Percentiles rank a stretch among this genome's conserved stretches.
Evolutionary conservation across 2,113 vertebrate species (phyloP).

Genomic region (Zapus hudsonius): DNA sequence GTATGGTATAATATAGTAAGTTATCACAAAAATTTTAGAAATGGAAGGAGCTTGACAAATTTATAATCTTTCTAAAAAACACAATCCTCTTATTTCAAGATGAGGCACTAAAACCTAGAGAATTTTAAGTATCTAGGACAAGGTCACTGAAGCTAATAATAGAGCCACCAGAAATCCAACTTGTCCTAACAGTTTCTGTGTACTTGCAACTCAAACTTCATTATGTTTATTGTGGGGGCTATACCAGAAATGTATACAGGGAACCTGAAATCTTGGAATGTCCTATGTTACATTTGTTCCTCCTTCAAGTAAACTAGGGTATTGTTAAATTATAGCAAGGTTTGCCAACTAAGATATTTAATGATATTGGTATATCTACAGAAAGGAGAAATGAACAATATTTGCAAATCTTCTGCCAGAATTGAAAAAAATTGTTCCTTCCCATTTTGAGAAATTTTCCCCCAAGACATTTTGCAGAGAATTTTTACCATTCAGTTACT

Average conservation of each 20-base stretch:
- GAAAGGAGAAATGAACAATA: slow-evolving; percentile 18
- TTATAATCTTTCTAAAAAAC: slow-evolving; percentile 19
- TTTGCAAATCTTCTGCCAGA: background rate
- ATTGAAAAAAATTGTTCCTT: slow-evolving; percentile 25
- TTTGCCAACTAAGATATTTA: background rate
- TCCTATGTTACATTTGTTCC: background rate
- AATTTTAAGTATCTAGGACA: background rate
- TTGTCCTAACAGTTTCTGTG: background rate
- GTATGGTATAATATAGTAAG: background rate
- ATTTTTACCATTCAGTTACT: background rate
- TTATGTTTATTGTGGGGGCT: background rate
- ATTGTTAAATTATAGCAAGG: slow-evolving; percentile 25
- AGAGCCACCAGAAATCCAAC: background rate
- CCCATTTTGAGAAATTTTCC: slow-evolving; percentile 1
- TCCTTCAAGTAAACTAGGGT: background rate
- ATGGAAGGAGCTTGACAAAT: background rate
- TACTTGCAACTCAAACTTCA: background rate
- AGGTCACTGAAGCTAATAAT: background rate
- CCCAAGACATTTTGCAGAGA: slow-evolving; percentile 17
- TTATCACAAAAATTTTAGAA: slow-evolving; percentile 45
- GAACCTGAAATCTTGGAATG: slow-evolving; percentile 3
- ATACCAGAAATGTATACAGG: background rate
- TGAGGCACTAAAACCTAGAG: background rate
- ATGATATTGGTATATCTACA: background rate
- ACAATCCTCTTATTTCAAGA: background rate